Base-by-base conservation (phyloP, 1,140 invertebrate genomes). In the Philotrypesis tridentata region DNA sequence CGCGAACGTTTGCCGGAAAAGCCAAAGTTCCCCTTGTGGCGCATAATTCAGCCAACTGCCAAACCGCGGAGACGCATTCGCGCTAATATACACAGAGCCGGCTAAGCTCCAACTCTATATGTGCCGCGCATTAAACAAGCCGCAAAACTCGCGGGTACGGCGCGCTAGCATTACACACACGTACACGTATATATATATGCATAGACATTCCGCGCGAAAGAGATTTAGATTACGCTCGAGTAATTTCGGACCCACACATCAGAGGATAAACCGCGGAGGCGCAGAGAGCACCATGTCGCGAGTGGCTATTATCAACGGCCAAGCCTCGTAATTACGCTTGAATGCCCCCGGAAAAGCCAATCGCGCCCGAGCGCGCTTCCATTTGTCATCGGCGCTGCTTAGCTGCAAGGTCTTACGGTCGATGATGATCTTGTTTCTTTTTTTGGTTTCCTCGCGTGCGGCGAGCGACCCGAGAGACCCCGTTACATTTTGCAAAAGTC, bases 271-370 rank as follows among this genome's bases (percentile, higher is more conserved):
- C 61, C 25, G 25, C 61, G 23, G 8, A 23, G 61, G 61, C 61
- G n/a, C n/a, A n/a, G n/a, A n/a, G n/a, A 65, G 14, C 23, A 23
- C 0, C 12, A 14, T 29, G 61, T 29, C 48, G 71, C 71, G 40
- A 5, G 2, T 6, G 27, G 8, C 73, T n/a, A 76, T 65, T 76
- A 76, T 65, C 60, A 65, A 25, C 33, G 60, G 21, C 60, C 61
- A n/a, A 60, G 33, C 60, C 73, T 76, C 33, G 31, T 76, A 76
- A 63, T 75, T 63, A 75, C 55, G 31, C 31, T 37, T 60, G 60
- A 37, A 37, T 63, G 55, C 29, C 31, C 21, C n/a, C 72, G 72
- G 60, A 75, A 75, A 55, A 37, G 73, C 55, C 73, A 75, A 75
- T 63, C 60, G 73, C 17, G 31, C 11, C 31, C 29, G 3, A 9